Evolutionary conservation across 1,140 invertebrate species (phyloP).

Genomic region (Drosophila nebulosa): DNA sequence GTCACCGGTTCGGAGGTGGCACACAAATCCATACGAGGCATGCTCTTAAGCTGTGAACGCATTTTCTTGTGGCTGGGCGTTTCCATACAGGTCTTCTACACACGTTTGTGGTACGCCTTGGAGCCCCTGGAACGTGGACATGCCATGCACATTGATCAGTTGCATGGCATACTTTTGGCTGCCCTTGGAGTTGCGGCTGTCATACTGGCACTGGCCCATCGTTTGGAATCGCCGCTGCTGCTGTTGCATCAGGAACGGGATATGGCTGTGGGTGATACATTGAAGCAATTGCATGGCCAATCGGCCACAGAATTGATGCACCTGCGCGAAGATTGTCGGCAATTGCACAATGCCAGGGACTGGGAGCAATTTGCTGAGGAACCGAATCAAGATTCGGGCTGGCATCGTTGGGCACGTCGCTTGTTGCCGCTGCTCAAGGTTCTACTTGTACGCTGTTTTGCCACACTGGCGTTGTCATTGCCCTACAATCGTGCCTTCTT

Average conservation of each 20-base stretch:
- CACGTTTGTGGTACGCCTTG: conserved; percentile 61
- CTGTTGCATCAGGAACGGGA: conserved; percentile 62
- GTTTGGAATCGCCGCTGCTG: conserved; percentile 61
- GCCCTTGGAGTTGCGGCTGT: conserved; percentile 53
- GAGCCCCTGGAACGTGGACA: conserved; percentile 50
- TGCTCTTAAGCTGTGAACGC: conserved; percentile 62
- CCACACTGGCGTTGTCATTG: conserved; percentile 55
- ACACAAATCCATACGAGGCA: conserved; percentile 60
- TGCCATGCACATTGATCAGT: conserved; percentile 63
- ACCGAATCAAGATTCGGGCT: conserved; percentile 5
- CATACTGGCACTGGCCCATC: conserved; percentile 47
- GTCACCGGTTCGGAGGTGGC: conserved; percentile 63
- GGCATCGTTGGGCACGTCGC: conserved; percentile 14
- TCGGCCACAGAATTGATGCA: conserved; percentile 56
- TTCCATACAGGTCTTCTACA: conserved; percentile 61
- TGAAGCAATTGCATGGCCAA: conserved; percentile 53
- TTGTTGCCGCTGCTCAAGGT: conserved; percentile 58
- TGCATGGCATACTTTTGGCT: conserved; percentile 60
- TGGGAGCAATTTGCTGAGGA: conserved; percentile 51
- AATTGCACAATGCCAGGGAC: conserved; percentile 57
- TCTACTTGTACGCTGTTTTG: conserved; percentile 63
- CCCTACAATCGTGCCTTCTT: conserved; percentile 69
- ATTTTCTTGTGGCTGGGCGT: conserved; percentile 72
- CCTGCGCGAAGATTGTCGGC: conserved; percentile 61
- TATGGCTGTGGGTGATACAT: conserved; percentile 54